Base-by-base conservation (phyloP, 2,797 vertebrate genomes). In the Orestias chungarensis region DNA sequence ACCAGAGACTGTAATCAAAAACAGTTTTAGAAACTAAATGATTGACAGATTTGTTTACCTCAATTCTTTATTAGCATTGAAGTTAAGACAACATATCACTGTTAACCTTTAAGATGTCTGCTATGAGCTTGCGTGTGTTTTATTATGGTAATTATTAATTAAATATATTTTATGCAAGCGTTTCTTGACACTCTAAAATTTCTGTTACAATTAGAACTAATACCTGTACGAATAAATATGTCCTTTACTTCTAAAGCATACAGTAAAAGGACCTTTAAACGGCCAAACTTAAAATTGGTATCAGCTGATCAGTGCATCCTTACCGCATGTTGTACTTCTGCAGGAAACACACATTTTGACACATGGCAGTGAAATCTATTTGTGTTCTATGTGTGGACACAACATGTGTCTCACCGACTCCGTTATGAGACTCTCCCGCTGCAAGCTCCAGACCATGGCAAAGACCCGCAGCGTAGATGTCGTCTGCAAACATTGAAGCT, bases 361-460 rank as follows among this genome's bases (percentile, higher is more conserved):
- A 62, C 1, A 2, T 25, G 40, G n/a, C 0, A 6, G 2, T n/a
- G 7, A 40, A n/a, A 25, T n/a, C 35, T 12, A n/a, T 9, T 25
- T 25, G 14, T 23, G 55, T 20, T 8, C 14, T 35, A 18, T 29
- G 33, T 52, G 46, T n/a, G 15, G 4, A 2, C 25, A 20, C 52
- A 68, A 75, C 44, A 43, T 78, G 72, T 23, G 40, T 79, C 93
- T 87, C 76, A 95, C 95, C 93, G 12, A 89, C 86, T 84, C 88
- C 85, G 1, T 95, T 95, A 82, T 92, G 87, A n/a, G 95, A 95
- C 83, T 95, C 94, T 70, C 95, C 94, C 6, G 94, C 95, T 4
- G 94, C 88, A 43, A 95, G 78, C 55, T 95, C 94, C 75, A 95
- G 90, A 35, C 94, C 94, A 1, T 95, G 89, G 74, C 94, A 95